Evolutionary conservation across 2,888 invertebrate genomes (phyloP).

Genomic region (Nematopogon swammerdamellus): DNA sequence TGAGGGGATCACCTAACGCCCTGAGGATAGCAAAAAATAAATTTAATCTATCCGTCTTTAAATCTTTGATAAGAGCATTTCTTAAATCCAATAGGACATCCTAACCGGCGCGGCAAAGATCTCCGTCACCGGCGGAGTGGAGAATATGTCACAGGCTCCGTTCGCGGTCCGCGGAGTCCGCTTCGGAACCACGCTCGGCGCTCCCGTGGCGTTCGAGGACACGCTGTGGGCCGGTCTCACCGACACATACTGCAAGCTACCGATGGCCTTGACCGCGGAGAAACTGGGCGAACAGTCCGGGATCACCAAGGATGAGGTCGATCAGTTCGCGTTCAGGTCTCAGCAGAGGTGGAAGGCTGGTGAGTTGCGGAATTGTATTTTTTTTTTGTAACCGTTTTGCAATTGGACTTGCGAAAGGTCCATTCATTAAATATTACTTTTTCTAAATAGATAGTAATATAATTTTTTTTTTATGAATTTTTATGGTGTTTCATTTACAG

Average conservation of each 20-base stretch:
- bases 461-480: too few relatives aligned
- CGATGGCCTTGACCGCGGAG: conserved; percentile 96
- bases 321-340: conserved; percentile 79
- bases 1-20: too few relatives aligned
- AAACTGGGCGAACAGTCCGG: conserved; percentile 84
- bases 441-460: too few relatives aligned
- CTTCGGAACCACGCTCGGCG: conserved; percentile 85
- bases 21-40: too few relatives aligned
- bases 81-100: conserved; percentile 90
- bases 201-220: conserved; percentile 78
- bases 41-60: too few relatives aligned
- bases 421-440: too few relatives aligned
- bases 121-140: conserved; percentile 87
- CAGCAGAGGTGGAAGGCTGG: conserved; percentile 86
- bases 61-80: too few relatives aligned
- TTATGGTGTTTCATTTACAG: too few relatives aligned
- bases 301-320: conserved; percentile 77
- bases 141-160: conserved; percentile 94
- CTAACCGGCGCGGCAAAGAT: conserved; percentile 78
- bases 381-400: too few relatives aligned
- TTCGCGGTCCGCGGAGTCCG: conserved; percentile 80
- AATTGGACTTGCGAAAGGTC: too few relatives aligned
- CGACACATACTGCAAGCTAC: conserved; percentile 84
- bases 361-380: conserved; percentile 31
- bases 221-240: conserved; percentile 84